Conservation (phyloP, 2,113 vertebrate genomes). For the Lucifuga dentata region DNA sequence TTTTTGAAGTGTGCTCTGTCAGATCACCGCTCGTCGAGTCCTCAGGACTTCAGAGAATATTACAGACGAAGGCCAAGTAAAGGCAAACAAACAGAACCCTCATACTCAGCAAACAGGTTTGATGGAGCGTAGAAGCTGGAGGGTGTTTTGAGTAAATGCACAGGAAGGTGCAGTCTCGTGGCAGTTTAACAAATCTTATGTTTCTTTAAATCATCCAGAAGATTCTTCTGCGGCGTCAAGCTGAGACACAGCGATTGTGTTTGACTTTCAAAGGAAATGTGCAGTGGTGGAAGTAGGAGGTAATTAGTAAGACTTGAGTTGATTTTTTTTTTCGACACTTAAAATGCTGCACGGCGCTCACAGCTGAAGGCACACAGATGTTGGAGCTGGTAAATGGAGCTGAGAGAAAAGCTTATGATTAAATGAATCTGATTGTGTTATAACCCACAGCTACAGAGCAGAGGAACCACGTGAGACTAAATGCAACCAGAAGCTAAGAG, state of each 20-base stretch:
- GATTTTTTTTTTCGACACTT: slow-evolving; percentile 25
- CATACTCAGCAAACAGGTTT: slow-evolving; percentile 38
- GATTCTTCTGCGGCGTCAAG: slow-evolving; percentile 50
- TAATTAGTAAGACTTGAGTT: slow-evolving; percentile 63
- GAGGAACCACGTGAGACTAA: slow-evolving; percentile 31
- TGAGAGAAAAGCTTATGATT: slow-evolving; percentile 57
- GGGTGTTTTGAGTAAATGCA: slow-evolving; percentile 39
- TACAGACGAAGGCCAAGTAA: slow-evolving; percentile 26
- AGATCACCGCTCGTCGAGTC: not conserved
- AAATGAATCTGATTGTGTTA: slow-evolving; percentile 67
- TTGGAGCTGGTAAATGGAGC: slow-evolving; percentile 58
- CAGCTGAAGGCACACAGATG: slow-evolving; percentile 66
- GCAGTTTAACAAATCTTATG: slow-evolving; percentile 53
- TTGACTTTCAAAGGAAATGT: slow-evolving; percentile 67
- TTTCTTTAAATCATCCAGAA: slow-evolving; percentile 55
- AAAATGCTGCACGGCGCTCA: slow-evolving; percentile 52
- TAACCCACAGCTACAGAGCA: slow-evolving; percentile 39
- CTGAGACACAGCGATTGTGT: slow-evolving; percentile 56
- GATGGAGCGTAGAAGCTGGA: slow-evolving; percentile 45
- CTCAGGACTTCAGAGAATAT: not conserved
- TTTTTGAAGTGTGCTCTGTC: not conserved
- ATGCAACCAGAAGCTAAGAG: slow-evolving; percentile 25
- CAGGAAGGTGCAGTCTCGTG: slow-evolving; percentile 48
- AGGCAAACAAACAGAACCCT: slow-evolving; percentile 30
- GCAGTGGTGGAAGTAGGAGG: slow-evolving; percentile 47